Conservation (phyloP, 2,113 vertebrate genomes). For the Chloropsis cyanopogon region DNA sequence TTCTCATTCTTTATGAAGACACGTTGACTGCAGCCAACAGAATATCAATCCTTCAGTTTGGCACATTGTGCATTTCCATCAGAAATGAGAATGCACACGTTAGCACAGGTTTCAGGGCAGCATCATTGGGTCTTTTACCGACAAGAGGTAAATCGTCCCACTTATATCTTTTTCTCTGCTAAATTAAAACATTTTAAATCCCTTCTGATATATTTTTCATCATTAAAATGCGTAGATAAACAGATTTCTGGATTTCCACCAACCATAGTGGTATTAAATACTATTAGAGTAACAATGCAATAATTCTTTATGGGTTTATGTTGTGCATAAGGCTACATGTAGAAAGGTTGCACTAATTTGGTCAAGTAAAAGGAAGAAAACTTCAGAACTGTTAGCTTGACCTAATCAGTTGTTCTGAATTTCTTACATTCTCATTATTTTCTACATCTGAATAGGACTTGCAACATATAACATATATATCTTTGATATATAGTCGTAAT, state of each 20-base stretch:
- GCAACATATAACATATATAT: neutral
- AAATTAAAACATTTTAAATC: neutral
- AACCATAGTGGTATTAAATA: neutral
- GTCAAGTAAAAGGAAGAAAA: neutral
- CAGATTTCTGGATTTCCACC: neutral
- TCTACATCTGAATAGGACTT: neutral
- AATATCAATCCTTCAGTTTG: neutral
- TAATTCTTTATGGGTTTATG: neutral
- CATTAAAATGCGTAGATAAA: neutral
- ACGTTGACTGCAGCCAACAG: neutral
- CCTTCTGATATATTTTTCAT: neutral
- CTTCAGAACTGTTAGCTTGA: neutral
- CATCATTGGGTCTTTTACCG: neutral
- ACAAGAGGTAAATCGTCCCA: neutral
- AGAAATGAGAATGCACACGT: neutral
- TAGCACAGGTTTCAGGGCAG: neutral
- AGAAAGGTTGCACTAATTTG: neutral
- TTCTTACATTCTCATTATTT: neutral
- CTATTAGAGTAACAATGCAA: neutral
- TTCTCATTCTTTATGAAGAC: neutral
- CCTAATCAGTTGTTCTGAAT: neutral
- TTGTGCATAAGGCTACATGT: neutral
- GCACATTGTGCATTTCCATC: neutral
- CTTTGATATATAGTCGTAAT: neutral
- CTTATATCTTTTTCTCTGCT: neutral